Evolutionary conservation across 2,113 vertebrate genomes (phyloP).

Genomic region (Ornithorhynchus anatinus): DNA sequence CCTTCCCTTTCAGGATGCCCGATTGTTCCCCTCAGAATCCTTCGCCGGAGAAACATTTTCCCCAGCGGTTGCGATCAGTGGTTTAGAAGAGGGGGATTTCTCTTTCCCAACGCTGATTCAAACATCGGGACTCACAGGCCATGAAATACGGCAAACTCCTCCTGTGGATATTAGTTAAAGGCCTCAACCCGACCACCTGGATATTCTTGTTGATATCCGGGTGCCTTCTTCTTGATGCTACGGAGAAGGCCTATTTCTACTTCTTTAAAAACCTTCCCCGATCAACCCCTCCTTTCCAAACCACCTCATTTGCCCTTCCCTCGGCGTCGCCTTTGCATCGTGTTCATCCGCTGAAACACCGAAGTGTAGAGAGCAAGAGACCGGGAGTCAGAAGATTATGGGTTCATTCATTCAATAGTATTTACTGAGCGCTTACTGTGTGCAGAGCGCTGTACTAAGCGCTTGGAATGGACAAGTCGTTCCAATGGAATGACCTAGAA

Average conservation of each 20-base stretch:
- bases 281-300: not conserved
- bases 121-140: conserved; percentile 67
- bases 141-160: conserved; percentile 72
- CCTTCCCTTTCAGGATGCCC: conserved; percentile 74
- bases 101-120: conserved; percentile 73
- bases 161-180: conserved; percentile 70
- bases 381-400: too few relatives aligned
- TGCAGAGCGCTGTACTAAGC: too few relatives aligned
- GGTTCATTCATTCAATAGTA: too few relatives aligned
- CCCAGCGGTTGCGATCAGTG: conserved; percentile 69
- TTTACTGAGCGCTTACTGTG: too few relatives aligned
- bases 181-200: conserved; percentile 63
- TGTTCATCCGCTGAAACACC: too few relatives aligned
- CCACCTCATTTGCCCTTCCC: not conserved
- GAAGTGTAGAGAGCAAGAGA: too few relatives aligned
- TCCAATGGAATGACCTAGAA: too few relatives aligned
- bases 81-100: conserved; percentile 68
- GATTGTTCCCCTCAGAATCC: conserved; percentile 62
- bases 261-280: too few relatives aligned
- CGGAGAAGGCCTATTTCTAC: conserved; percentile 55
- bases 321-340: not conserved
- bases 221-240: conserved; percentile 60
- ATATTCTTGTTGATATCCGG: conserved; percentile 49
- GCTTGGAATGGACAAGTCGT: too few relatives aligned
- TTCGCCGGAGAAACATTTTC: conserved; percentile 66